Evolutionary conservation across 2,113 vertebrate species (phyloP), one percentile per base, ranked within the genome.

Genomic region (Xenotilapia caudafasciata): DNA sequence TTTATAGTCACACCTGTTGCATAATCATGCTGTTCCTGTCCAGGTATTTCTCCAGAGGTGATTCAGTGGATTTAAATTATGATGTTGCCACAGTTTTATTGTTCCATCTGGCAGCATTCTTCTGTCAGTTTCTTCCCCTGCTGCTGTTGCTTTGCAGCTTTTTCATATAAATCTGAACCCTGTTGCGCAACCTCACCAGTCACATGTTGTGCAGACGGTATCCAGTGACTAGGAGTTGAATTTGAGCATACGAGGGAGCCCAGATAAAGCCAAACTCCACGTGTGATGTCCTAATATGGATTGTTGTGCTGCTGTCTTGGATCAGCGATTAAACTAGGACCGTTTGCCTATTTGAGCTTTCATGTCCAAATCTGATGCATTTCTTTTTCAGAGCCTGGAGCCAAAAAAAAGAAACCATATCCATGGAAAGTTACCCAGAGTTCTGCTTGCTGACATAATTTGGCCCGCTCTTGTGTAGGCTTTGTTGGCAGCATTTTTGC

Each of bases 211-310:
- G 4, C 10, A 5, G 17, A 28, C 1, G 1, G 2, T 4, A 13
- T 15, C 2, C 33, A n/a, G 26, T 23, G 38, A n/a, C 26, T 21
- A 21, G 7, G 55, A n/a, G 31, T 40, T 40, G 23, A 6, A 42
- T 17, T n/a, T 5, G 35, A 75, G 40, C 26, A 6, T 6, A 3
- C 19, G 6, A 79, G 47, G 5, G 33, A 70, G 68, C 21, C 23
- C 68, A 73, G 79, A 83, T 26, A 17, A 54, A 60, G n/a, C 62
- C 75, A 2, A 60, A 55, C 62, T 83, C 70, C 33, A 9, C 54
- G 23, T 47, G 40, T 60, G 49, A 73, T 80, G 42, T 83, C 82
- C 80, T 81, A 81, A 79, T 88, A 85, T 31, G 86, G 49, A 65
- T 49, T 65, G 80, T 51, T 23, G 68, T 79, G 40, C 56, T 85